Conservation (phyloP, 1,140 invertebrate species). For the Camponotus pennsylvanicus region DNA sequence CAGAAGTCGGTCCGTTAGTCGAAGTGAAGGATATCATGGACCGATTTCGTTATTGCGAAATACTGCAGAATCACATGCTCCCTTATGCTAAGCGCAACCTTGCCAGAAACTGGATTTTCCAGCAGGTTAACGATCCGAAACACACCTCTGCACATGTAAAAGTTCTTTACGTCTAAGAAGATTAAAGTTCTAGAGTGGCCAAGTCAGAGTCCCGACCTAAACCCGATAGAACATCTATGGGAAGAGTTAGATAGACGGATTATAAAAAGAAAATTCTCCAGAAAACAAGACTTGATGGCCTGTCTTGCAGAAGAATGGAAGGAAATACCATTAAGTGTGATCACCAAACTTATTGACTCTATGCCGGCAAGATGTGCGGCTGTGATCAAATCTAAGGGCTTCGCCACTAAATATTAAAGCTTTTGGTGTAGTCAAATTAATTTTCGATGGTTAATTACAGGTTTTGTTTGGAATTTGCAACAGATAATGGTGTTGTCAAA, state of each 20-base stretch:
- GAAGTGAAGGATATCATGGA: background rate
- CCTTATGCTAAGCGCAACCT: background rate
- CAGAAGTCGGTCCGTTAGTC: slow-evolving; percentile 17
- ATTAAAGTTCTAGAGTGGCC: slow-evolving; percentile 35
- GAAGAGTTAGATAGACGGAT: slow-evolving; percentile 6
- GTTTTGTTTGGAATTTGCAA: too few species aligned
- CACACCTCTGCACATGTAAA: background rate
- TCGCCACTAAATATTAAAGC: too few species aligned
- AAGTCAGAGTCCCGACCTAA: slow-evolving; percentile 24
- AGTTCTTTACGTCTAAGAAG: background rate
- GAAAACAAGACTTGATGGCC: too few species aligned
- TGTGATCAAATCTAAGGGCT: too few species aligned
- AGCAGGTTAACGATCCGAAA: background rate
- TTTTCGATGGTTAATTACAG: too few species aligned
- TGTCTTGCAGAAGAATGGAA: too few species aligned
- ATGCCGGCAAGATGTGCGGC: too few species aligned
- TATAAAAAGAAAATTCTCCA: too few species aligned
- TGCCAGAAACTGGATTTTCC: background rate
- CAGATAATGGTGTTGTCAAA: too few species aligned
- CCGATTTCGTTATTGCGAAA: slow-evolving; percentile 12
- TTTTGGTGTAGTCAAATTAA: too few species aligned
- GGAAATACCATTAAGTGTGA: too few species aligned
- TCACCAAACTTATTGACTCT: too few species aligned
- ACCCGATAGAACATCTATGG: slow-evolving; percentile 42
- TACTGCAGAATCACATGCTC: slow-evolving; percentile 9